A percentile compares a stretch with the other conserved stretches of the same genome.
Conservation (phyloP, 2,797 vertebrate species). For the Sylvilagus floridanus region DNA sequence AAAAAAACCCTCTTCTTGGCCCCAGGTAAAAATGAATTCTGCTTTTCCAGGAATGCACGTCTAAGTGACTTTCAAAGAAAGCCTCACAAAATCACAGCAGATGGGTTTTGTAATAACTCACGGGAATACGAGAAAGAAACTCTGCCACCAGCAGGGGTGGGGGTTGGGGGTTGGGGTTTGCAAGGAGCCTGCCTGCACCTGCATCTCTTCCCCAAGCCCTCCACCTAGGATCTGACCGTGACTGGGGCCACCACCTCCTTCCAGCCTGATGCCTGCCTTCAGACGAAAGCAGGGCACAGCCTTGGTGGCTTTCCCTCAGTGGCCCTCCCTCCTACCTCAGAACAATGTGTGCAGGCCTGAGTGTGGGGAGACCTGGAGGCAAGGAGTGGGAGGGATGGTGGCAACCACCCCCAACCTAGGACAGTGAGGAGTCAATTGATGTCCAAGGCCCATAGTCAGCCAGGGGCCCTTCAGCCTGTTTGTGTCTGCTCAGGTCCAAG, state of each 20-base stretch:
- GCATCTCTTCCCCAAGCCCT: background rate
- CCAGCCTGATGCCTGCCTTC: too few relatives aligned
- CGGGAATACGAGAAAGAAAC: constrained; percentile 31
- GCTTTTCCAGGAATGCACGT: constrained; percentile 10
- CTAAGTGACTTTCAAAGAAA: constrained; percentile 34
- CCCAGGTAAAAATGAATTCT: constrained; percentile 55
- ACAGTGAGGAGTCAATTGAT: background rate
- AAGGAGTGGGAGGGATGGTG: accelerated
- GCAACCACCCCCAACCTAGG: background rate
- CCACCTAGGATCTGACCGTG: background rate
- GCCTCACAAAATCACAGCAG: constrained; percentile 2
- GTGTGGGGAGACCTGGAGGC: background rate
- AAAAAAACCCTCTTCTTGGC: constrained; percentile 20
- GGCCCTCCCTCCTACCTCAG: background rate
- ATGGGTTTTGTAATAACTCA: background rate
- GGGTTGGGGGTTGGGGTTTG: background rate
- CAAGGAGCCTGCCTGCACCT: background rate
- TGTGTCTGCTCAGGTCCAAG: background rate
- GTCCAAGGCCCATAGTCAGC: background rate
- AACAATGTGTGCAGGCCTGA: background rate
- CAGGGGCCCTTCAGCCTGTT: background rate
- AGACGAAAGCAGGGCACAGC: background rate
- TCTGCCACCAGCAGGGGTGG: background rate
- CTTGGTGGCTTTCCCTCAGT: background rate
- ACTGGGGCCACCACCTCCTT: accelerated